Conservation (phyloP, 2,888 invertebrate genomes). For the Globia sparganii region DNA sequence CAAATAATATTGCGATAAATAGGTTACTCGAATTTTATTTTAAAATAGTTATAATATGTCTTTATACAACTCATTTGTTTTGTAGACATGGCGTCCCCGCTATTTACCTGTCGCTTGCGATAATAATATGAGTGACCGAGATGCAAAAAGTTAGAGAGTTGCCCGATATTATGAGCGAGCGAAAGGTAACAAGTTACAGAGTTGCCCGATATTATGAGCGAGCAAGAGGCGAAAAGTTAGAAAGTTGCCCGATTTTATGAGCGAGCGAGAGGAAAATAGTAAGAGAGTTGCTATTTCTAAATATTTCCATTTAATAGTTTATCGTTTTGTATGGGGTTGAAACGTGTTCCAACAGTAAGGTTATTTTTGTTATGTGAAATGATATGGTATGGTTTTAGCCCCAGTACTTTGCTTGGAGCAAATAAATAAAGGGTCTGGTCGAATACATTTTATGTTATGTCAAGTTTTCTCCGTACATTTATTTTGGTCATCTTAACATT, state of each 20-base stretch:
- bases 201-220: neutral
- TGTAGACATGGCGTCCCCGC: neutral
- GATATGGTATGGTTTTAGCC: constrained; percentile 16
- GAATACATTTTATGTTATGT: neutral
- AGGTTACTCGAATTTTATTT: constrained; percentile 2
- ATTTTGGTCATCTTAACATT: neutral
- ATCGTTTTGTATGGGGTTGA: neutral
- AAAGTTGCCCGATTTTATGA: neutral
- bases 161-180: neutral
- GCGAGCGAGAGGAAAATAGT: neutral
- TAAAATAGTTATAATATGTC: constrained; percentile 8
- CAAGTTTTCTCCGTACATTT: neutral
- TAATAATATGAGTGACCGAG: neutral
- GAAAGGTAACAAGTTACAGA: neutral
- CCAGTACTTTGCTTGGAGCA: neutral
- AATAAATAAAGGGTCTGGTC: neutral
- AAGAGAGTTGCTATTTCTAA: neutral
- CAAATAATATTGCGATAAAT: constrained; percentile 28
- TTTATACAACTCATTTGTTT: neutral
- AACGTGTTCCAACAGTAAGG: neutral
- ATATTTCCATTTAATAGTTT: neutral
- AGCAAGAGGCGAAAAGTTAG: neutral
- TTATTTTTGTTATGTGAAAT: neutral
- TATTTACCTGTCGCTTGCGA: neutral
- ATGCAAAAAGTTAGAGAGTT: neutral